Base-by-base conservation (phyloP, 2,888 invertebrate species). In the Ryuthela nishihirai region DNA sequence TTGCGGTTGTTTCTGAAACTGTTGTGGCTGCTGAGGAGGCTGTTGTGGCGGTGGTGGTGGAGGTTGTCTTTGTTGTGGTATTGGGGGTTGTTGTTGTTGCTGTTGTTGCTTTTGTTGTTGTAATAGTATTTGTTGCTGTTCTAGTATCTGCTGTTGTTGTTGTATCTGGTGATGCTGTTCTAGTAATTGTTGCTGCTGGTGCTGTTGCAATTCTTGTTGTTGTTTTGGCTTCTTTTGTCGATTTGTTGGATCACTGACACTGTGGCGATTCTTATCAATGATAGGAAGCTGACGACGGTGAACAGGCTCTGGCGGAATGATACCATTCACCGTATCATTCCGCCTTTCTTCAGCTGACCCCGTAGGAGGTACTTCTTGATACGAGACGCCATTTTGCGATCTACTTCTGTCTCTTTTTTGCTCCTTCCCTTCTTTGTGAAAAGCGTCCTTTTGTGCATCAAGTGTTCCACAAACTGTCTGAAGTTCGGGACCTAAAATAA, bases 321-420 rank as follows among this genome's bases (percentile, higher is more conserved):
- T 35, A 15, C 48, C 49, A 18, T 38, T 50, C 24, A 50, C 50
- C 9, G 48, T 50, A 1, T 45, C 56, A 17, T 56, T 56, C 25
- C 48, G 26, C 17, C 53, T 23, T 18, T 53, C 52, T 15, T 59
- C n/a, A n/a, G n/a, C n/a, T n/a, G n/a, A n/a, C n/a, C n/a, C n/a
- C n/a, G n/a, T n/a, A n/a, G n/a, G n/a, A n/a, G n/a, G n/a, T n/a
- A n/a, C n/a, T n/a, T n/a, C n/a, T n/a, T n/a, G n/a, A n/a, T n/a
- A n/a, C n/a, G n/a, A n/a, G n/a, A n/a, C n/a, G n/a, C n/a, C n/a
- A n/a, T n/a, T n/a, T n/a, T n/a, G n/a, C n/a, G n/a, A n/a, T n/a
- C n/a, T n/a, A n/a, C n/a, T n/a, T n/a, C n/a, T n/a, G n/a, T n/a
- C n/a, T n/a, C n/a, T n/a, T n/a, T n/a, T n/a, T n/a, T n/a, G n/a